phyloP scores from a whole-genome alignment of 2,113 vertebrate species.

The Orcinus orca region DNA sequence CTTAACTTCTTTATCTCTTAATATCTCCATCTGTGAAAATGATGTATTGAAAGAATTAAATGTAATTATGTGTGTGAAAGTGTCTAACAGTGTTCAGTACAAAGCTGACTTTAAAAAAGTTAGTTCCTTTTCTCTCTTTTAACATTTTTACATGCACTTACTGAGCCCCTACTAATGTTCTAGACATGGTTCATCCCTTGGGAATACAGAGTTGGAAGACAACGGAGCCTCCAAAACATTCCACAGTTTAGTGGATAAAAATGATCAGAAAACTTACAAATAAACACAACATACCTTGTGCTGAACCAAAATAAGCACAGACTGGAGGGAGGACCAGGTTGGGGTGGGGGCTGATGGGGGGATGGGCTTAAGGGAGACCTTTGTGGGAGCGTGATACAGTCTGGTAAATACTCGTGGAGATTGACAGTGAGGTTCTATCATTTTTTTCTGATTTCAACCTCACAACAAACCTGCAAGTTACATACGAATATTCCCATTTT shows the following conservation, averaged over 20 bases:
- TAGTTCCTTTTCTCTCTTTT: neutral
- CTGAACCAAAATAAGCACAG: neutral
- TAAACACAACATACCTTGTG: neutral
- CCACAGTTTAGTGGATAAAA: neutral
- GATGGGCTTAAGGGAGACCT: neutral
- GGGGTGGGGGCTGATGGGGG: rapidly evolving
- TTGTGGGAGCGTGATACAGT: neutral
- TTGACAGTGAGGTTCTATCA: neutral
- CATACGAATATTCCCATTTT: neutral
- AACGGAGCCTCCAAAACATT: neutral
- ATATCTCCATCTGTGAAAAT: neutral
- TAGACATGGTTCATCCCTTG: neutral
- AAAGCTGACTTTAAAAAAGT: neutral
- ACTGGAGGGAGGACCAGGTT: neutral
- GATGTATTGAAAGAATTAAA: neutral
- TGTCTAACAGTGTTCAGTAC: neutral
- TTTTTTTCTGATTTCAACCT: neutral
- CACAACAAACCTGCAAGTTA: neutral
- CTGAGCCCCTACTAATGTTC: neutral
- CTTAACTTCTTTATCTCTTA: neutral
- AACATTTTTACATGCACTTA: neutral
- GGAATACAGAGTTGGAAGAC: neutral
- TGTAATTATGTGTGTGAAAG: neutral
- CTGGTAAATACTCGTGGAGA: neutral
- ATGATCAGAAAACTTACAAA: neutral